Percentiles rank a stretch among this genome's conserved stretches.
These are phyloP conservation scores for Perccottus glenii DNA, from an alignment of 2,113 vertebrate genomes.

Conservation along the genomic window DNA sequence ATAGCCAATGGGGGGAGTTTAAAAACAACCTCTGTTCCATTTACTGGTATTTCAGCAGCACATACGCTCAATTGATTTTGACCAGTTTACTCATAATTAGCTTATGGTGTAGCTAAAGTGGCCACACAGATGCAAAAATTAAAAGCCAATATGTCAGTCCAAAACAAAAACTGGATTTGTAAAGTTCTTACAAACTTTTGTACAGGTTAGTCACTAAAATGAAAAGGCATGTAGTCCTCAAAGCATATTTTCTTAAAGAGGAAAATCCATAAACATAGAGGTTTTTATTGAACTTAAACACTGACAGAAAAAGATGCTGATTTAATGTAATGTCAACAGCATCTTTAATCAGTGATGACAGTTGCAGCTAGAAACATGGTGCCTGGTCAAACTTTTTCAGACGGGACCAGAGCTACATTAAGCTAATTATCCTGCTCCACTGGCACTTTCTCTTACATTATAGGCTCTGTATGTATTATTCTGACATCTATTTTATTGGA, in stretches of 20 bases:
- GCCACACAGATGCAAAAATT: too few species aligned
- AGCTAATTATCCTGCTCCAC: too few species aligned
- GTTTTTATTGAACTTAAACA: slow-evolving; percentile 47
- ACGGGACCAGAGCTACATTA: too few species aligned
- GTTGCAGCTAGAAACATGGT: too few species aligned
- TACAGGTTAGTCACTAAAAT: not conserved
- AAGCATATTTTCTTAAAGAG: slow-evolving; percentile 29
- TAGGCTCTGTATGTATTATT: too few species aligned
- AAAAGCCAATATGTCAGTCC: too few species aligned
- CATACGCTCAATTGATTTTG: not conserved
- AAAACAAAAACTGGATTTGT: too few species aligned
- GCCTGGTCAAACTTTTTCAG: too few species aligned
- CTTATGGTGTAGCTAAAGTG: not conserved
- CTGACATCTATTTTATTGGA: too few species aligned
- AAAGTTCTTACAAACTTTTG: too few species aligned
- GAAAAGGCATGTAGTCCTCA: slow-evolving; percentile 16
- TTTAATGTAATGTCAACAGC: not conserved
- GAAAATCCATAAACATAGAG: slow-evolving; percentile 36
- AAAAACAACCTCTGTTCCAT: slow-evolving; percentile 4
- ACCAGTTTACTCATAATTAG: not conserved
- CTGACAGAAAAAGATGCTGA: slow-evolving; percentile 10
- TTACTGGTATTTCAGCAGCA: slow-evolving; percentile 7
- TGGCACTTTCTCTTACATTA: too few species aligned
- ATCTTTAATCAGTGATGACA: too few species aligned
- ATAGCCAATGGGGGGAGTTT: not conserved